Percentiles rank a stretch among this genome's conserved stretches.
Evolutionary conservation across 2,113 vertebrate genomes (phyloP).

Genomic region (Nesoenas mayeri): DNA sequence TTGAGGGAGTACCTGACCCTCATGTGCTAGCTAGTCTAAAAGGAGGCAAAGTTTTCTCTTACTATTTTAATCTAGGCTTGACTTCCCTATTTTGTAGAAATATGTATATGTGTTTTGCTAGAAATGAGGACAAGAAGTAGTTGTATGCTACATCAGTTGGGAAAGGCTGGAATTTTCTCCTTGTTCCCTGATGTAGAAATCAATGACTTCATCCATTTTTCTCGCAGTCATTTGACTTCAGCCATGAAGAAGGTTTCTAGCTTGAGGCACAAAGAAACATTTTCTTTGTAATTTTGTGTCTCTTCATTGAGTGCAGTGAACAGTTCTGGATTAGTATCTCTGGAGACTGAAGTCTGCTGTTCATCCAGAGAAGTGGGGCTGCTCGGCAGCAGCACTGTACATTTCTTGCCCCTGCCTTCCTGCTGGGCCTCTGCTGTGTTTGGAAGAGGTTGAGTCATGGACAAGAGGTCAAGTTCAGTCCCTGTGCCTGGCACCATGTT

Average conservation of each 20-base stretch:
- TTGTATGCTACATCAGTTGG: not conserved
- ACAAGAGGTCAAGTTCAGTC: not conserved
- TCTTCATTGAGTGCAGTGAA: not conserved
- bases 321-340: not conserved
- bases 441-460: not conserved
- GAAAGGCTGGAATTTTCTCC: not conserved
- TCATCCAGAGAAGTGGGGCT: not conserved
- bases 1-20: not conserved
- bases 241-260: not conserved
- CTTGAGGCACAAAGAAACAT: not conserved
- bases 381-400: not conserved
- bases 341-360: not conserved
- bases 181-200: not conserved
- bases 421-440: not conserved
- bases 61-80: not conserved
- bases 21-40: not conserved
- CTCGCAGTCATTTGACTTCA: not conserved
- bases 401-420: not conserved
- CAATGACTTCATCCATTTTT: not conserved
- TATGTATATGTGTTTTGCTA: not conserved
- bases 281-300: conserved; percentile 14
- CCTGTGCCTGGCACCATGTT: not conserved
- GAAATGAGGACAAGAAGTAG: not conserved
- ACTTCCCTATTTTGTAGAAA: no score
- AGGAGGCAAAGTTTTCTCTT: not conserved